These are phyloP conservation scores for Struthio camelus DNA, from an alignment of 2,113 vertebrate species.

Conservation along the genomic window DNA sequence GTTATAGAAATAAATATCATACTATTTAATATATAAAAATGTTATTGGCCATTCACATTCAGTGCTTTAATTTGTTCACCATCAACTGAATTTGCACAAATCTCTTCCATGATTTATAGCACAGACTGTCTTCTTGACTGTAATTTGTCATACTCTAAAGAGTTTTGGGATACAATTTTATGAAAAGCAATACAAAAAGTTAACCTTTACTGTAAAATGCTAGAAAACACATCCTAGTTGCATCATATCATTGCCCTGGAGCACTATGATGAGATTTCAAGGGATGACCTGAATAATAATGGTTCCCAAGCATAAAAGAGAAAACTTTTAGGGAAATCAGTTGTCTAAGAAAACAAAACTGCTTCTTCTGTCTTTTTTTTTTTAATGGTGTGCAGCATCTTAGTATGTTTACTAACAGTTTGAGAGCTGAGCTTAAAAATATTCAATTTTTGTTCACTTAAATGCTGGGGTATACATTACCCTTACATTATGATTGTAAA, in stretches of 20 bases:
- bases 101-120: constrained; percentile 35
- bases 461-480: neutral
- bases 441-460: neutral
- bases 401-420: neutral
- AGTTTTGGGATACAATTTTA: constrained; percentile 2
- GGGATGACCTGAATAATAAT: neutral
- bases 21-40: constrained; percentile 24
- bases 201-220: neutral
- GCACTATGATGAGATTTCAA: neutral
- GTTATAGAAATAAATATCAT: neutral
- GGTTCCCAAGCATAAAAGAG: neutral
- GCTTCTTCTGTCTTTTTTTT: neutral
- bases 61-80: constrained; percentile 30
- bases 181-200: constrained; percentile 16
- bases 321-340: neutral
- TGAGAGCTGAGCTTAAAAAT: neutral
- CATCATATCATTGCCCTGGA: neutral
- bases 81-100: constrained; percentile 23
- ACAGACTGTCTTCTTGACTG: neutral
- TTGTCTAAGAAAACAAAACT: neutral
- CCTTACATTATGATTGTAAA: neutral
- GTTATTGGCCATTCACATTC: neutral
- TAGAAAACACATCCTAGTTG: neutral
- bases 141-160: neutral
- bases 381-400: neutral